A percentile compares a stretch with the other conserved stretches of the same genome.
These are phyloP conservation scores for Drosophila gunungcola DNA, from an alignment of 1,140 invertebrate species.

Conservation along the genomic window DNA sequence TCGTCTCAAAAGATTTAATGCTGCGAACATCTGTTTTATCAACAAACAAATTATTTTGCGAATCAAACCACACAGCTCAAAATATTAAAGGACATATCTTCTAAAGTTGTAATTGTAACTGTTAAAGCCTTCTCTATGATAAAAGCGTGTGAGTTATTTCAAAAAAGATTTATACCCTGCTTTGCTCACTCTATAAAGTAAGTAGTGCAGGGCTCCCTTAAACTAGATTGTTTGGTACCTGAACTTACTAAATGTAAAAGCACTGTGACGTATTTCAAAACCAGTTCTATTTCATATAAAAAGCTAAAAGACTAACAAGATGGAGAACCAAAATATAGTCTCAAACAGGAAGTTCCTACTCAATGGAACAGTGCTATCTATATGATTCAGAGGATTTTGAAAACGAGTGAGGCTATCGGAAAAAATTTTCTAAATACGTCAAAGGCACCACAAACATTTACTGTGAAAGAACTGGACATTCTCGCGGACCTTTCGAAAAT, in stretches of 20 bases:
- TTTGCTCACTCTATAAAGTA: slow-evolving; percentile 30
- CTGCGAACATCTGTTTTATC: slow-evolving; percentile 20
- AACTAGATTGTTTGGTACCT: slow-evolving; percentile 1
- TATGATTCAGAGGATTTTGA: no score
- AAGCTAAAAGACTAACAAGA: not conserved
- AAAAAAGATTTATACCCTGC: slow-evolving; percentile 21
- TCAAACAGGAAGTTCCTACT: not conserved
- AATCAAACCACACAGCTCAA: slow-evolving; percentile 23
- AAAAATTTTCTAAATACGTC: not conserved
- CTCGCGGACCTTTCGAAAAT: not conserved
- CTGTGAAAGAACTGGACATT: no score
- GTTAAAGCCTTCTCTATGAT: slow-evolving; percentile 27
- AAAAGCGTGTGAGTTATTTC: slow-evolving; percentile 22
- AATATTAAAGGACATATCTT: slow-evolving; percentile 26
- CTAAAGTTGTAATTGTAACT: slow-evolving; percentile 11
- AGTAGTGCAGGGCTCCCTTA: slow-evolving; percentile 12
- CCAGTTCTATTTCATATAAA: no score
- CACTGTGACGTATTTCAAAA: no score
- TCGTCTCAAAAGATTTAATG: slow-evolving; percentile 17
- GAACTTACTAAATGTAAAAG: no score
- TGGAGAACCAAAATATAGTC: not conserved
- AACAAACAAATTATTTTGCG: slow-evolving; percentile 18
- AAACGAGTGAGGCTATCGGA: not conserved
- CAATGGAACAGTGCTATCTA: no score
- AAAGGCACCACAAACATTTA: not conserved